Evolutionary conservation across 2,797 vertebrate species (phyloP), one percentile per base, ranked within the genome.

Genomic region (Coilia nasus): DNA sequence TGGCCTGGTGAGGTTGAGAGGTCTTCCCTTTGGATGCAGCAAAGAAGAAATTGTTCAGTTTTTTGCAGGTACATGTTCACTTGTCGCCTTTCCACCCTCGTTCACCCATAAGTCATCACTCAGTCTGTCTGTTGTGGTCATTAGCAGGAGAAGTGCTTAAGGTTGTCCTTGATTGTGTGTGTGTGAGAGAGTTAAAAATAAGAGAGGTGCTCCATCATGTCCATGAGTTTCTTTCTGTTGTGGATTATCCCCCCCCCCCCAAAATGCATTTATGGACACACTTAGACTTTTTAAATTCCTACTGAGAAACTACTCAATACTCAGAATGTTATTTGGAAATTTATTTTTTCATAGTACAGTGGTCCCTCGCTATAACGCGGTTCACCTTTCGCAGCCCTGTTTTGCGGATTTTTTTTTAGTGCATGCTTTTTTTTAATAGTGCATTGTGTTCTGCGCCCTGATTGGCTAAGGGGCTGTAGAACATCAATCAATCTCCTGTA

Each of bases 41-140:
- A 99, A 99, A 95, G 98, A 99, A 94, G 98, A 99, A 93, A 99
- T 99, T 87, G 98, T 99, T 50, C 98, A 99, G 95, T 99, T 99
- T 93, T 99, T 99, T 92, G 97, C 98, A 97, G 98, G 98, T 99
- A 97, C 93, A 93, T 95, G 41, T 44, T 78, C 35, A 19, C 71
- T 78, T 44, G 71, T 35, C 14, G 15, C 35, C 15, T 12, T 64
- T 64, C 23, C 25, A 64, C 23, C 1, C 62, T 23, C 28, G 28
- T 35, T 75, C 67, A 75, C 12, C 31, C 67, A 75, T 75, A 75
- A 75, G 23, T 25, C 11, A 59, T 59, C 19, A 59, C 57, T 28
- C 62, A 28, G 28, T 41, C 31, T 75, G 67, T 75, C 28, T 75
- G 28, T 41, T 67, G 62, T 23, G 11, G 7, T 67, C 12, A 60